Evolutionary conservation across 1,140 invertebrate genomes (phyloP), one percentile per base, ranked within the genome.

Genomic region (Musca domestica): DNA sequence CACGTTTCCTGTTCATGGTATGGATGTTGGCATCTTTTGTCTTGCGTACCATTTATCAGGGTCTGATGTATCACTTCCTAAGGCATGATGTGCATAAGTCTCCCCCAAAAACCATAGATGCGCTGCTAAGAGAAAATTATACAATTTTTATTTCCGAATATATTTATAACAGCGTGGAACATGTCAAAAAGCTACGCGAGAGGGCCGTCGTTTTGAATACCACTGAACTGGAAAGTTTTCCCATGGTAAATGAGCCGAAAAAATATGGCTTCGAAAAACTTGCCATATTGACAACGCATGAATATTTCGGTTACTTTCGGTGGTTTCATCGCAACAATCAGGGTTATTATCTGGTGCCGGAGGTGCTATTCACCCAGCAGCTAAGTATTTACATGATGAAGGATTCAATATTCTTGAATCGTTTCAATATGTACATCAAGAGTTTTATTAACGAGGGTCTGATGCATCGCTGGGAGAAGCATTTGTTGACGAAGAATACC

Each of bases 41-140:
- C 41, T 72, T 78, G 23, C 74, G 76, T 22, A 75, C 73, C n/a
- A 69, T 75, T 3, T 78, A 78, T 52, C 76, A 78, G 66, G 76
- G 73, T 1, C 49, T 78, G 20, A 56, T 78, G 1, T 78, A 73
- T 12, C 76, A 78, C 27, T 54, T 78, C 14, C 73, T 78, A 49
- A 69, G 76, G 0, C 75, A 74, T 0, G 76, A 78, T 14, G 69
- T 76, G 54, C 56, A 75, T 4, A 72, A 68, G 4, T 69, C 67
- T 0, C 66, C 70, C 51, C 76, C 76, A 1, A 75, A 75, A 46
- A 67, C 67, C n/a, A 76, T 78, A 12, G 69, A 74, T 0, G 63
- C 74, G 6, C 67, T 78, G 51, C 61, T 74, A n/a, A 30, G 67
- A 10, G 22, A 68, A 12, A 74, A 78, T 27, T 78, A 73, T 25